Percentiles rank a stretch among this genome's conserved stretches.
Evolutionary conservation across 2,888 invertebrate genomes (phyloP).

Genomic region (Stictocephala bisonia): DNA sequence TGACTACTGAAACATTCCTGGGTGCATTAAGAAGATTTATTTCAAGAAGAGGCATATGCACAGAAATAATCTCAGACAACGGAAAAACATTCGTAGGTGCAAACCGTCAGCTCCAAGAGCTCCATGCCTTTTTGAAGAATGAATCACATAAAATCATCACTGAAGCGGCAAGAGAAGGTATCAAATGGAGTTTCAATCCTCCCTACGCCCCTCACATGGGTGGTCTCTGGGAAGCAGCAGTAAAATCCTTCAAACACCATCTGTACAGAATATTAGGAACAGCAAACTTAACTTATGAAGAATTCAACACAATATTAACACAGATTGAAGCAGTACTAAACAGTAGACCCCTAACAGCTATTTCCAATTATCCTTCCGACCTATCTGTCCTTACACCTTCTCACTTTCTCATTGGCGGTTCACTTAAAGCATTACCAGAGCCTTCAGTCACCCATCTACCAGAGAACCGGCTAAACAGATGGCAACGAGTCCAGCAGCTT

Average conservation of each 20-base stretch:
- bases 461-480: constrained; percentile 45
- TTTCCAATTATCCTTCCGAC: constrained; percentile 54
- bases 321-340: constrained; percentile 58
- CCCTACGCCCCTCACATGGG: constrained; percentile 44
- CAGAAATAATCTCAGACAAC: too few species aligned
- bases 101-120: too few species aligned
- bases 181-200: constrained; percentile 55
- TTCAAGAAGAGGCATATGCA: too few species aligned
- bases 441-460: constrained; percentile 42
- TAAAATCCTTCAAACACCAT: constrained; percentile 46
- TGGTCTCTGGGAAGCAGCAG: constrained; percentile 46
- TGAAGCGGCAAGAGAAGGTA: too few species aligned
- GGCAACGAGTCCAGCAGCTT: constrained; percentile 50
- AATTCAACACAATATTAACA: constrained; percentile 51
- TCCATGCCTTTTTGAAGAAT: too few species aligned
- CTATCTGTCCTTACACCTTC: constrained; percentile 56
- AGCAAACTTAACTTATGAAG: constrained; percentile 37
- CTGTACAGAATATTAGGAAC: constrained; percentile 41
- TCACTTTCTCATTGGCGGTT: constrained; percentile 58
- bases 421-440: constrained; percentile 49
- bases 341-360: constrained; percentile 55
- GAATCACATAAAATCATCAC: too few species aligned
- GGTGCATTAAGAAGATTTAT: too few species aligned
- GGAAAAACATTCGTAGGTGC: too few species aligned
- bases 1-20: too few species aligned